phyloP scores from a whole-genome alignment of 2,797 vertebrate species.

The Eremophila alpestris region DNA sequence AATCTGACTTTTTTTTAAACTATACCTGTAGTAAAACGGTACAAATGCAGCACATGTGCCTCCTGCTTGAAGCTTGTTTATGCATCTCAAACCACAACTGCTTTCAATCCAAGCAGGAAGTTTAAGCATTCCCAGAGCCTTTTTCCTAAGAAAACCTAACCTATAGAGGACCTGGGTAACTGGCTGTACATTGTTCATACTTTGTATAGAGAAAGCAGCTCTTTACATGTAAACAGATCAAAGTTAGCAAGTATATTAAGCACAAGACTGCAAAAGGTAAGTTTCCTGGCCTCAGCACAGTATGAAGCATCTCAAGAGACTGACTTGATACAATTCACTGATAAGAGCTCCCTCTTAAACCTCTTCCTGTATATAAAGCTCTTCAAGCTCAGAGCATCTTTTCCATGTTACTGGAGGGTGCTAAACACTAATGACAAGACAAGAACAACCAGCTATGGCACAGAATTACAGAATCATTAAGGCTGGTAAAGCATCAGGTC shows the following conservation, averaged over 20 bases:
- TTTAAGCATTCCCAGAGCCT: neutral
- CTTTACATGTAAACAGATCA: neutral
- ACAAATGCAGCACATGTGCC: neutral
- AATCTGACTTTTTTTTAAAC: neutral
- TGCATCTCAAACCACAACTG: neutral
- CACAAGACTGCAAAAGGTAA: neutral
- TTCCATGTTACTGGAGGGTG: neutral
- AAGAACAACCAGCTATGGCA: neutral
- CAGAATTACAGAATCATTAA: neutral
- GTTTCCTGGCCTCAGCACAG: neutral
- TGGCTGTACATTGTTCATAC: neutral
- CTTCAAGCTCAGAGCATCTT: neutral
- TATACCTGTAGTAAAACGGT: neutral
- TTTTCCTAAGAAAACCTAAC: neutral
- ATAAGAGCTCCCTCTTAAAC: constrained; percentile 7
- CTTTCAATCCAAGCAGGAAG: neutral
- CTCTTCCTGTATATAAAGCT: neutral
- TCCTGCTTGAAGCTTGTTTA: neutral
- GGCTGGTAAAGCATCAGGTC: neutral
- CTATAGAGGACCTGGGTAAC: neutral
- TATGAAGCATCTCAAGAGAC: neutral
- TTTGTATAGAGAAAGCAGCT: accelerated
- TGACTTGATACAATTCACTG: neutral
- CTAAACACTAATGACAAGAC: neutral
- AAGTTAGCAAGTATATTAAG: neutral